phyloP scores from a whole-genome alignment of 1,140 invertebrate genomes.

The Bradysia coprophila region DNA sequence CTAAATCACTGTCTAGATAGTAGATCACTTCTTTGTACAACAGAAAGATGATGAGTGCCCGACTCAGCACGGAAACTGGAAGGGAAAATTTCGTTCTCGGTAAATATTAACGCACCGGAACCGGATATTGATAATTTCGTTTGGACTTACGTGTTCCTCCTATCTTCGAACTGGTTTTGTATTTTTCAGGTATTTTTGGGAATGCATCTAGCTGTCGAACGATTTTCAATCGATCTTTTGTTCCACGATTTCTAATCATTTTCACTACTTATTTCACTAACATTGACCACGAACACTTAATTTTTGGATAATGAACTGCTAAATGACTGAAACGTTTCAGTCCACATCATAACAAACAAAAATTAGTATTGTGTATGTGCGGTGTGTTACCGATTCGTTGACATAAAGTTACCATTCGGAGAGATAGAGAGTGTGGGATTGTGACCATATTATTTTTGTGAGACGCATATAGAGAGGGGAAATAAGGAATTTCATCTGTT shows the following conservation, averaged over 20 bases:
- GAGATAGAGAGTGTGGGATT: background rate
- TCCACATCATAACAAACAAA: no score
- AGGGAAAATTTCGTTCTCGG: background rate
- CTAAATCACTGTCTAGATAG: conserved; percentile 60
- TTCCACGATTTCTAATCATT: conserved; percentile 34
- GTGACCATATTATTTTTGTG: no score
- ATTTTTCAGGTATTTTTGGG: conserved; percentile 72
- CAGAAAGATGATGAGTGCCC: conserved; percentile 58
- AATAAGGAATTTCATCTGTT: no score
- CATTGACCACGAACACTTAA: no score
- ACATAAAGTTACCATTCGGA: background rate
- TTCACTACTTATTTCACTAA: background rate
- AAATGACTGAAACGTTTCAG: no score
- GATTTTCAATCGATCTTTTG: conserved; percentile 40
- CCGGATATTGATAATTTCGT: background rate
- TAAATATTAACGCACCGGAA: background rate
- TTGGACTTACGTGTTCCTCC: conserved; percentile 54
- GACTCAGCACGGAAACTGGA: conserved; percentile 64
- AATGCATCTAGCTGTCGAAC: conserved; percentile 80
- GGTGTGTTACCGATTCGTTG: background rate
- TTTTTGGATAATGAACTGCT: no score
- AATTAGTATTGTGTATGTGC: no score
- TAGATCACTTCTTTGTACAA: conserved; percentile 70
- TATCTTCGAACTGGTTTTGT: conserved; percentile 59
- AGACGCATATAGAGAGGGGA: no score